Base-by-base conservation (phyloP, 2,888 invertebrate genomes). In the Drosophila kanekoi region DNA sequence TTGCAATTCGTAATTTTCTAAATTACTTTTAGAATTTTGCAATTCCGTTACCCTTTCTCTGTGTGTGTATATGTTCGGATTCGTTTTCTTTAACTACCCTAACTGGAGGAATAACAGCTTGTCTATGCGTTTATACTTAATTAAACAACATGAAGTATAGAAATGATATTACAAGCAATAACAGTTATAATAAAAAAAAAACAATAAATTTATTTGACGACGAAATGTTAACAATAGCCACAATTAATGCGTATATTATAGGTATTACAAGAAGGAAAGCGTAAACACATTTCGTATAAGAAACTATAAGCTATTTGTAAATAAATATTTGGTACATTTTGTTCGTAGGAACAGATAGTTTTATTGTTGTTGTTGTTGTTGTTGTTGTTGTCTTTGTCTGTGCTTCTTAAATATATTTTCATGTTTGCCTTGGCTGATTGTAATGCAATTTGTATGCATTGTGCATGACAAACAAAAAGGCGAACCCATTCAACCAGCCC, bases 381-480 rank as follows among this genome's bases (percentile, higher is more conserved):
- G 57, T 58, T n/a, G n/a, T 18, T 51, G 66, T 57, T 58, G 57
- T 67, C 38, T 49, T 57, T 58, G 57, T 58, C 51, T 65, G 65
- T 35, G 60, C 58, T 70, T 47, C 70, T 78, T 78, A 70, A 72
- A 87, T 85, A 76, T 79, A 81, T 75, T 72, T 77, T 64, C 77
- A 71, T 82, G 79, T 85, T 81, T 77, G 83, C 68, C 71, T 57
- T 71, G 67, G 72, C 87, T 83, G 89, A 89, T 89, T 85, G 79
- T 87, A 89, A 87, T 85, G 89, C 87, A 85, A 85, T 89, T 85
- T 81, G 84, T 87, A 85, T 89, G 87, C 89, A 89, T 85, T 85
- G 87, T 87, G 83, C 87, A 88, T 84, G 87, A 88, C 62, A 75
- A 81, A 81, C 77, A 87, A 67, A 72, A 79, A 64, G 61, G 45